phyloP scores from a whole-genome alignment of 2,113 vertebrate genomes.

The Drymodes brunneopygia region DNA sequence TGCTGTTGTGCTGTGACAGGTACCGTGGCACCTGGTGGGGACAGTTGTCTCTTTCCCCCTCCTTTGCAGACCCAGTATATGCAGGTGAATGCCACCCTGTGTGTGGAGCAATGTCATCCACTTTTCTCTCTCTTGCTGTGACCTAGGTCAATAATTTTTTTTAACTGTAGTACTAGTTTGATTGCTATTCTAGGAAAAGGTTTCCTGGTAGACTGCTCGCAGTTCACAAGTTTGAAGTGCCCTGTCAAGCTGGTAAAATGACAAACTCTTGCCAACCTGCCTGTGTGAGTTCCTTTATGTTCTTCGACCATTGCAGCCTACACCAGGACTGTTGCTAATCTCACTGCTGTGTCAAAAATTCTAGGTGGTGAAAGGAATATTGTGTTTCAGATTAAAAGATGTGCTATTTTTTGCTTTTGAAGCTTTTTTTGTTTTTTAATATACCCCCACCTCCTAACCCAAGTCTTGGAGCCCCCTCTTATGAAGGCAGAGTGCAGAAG shows the following conservation, averaged over 20 bases:
- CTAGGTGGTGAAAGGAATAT: neutral
- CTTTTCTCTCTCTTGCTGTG: neutral
- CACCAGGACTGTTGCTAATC: neutral
- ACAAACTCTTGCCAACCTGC: neutral
- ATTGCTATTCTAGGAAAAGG: neutral
- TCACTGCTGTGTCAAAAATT: neutral
- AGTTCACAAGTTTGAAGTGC: neutral
- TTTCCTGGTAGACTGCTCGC: neutral
- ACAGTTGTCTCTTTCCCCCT: neutral
- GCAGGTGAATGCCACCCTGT: neutral
- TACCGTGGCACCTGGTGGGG: fast-evolving
- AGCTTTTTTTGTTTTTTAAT: neutral
- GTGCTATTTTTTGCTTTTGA: neutral
- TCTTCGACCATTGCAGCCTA: neutral
- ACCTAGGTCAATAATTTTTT: neutral
- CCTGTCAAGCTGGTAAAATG: neutral
- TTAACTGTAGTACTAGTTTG: neutral
- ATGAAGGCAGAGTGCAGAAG: neutral
- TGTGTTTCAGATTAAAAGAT: neutral
- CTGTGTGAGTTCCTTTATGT: neutral
- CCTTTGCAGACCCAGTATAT: fast-evolving
- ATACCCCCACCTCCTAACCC: fast-evolving
- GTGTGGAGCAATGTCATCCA: neutral
- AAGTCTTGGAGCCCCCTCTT: neutral
- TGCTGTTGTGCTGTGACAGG: neutral